Evolutionary conservation across 2,113 vertebrate genomes (phyloP).

Genomic region (Alligator sinensis): DNA sequence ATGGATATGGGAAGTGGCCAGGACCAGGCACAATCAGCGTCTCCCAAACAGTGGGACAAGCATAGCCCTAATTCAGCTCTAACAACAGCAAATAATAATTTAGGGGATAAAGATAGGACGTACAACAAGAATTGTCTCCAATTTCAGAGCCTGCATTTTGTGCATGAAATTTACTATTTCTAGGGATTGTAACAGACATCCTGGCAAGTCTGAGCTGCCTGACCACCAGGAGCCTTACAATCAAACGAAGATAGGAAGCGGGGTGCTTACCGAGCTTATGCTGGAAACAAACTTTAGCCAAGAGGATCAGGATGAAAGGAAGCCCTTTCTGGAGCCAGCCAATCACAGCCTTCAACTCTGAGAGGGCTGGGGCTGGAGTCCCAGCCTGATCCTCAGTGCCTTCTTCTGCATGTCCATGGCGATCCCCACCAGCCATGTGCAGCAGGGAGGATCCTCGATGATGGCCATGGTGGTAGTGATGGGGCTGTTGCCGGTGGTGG

Average conservation of each 20-base stretch:
- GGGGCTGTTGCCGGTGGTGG: conserved; percentile 79
- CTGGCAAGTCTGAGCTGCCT: not conserved
- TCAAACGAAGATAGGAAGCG: not conserved
- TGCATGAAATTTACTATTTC: not conserved
- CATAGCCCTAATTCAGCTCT: not conserved
- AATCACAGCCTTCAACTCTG: conserved; percentile 91
- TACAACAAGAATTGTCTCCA: not conserved
- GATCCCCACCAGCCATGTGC: conserved; percentile 86
- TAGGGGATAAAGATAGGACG: not conserved
- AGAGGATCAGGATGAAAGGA: conserved; percentile 95
- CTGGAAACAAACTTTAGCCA: conserved; percentile 97
- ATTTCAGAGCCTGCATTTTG: not conserved
- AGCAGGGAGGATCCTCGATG: conserved; percentile 88
- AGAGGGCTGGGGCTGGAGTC: conserved; percentile 91
- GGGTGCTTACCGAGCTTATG: conserved; percentile 91
- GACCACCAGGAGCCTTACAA: not conserved
- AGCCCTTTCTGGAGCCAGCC: conserved; percentile 97
- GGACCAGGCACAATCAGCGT: not conserved
- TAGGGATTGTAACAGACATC: not conserved
- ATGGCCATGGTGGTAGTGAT: conserved; percentile 88
- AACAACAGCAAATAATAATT: not conserved
- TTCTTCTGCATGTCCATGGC: conserved; percentile 87
- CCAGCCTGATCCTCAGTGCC: conserved; percentile 82
- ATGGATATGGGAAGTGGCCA: not conserved
- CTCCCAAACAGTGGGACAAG: not conserved